Evolutionary conservation across 2,888 invertebrate species (phyloP).

Genomic region (Agrotis ipsilon): DNA sequence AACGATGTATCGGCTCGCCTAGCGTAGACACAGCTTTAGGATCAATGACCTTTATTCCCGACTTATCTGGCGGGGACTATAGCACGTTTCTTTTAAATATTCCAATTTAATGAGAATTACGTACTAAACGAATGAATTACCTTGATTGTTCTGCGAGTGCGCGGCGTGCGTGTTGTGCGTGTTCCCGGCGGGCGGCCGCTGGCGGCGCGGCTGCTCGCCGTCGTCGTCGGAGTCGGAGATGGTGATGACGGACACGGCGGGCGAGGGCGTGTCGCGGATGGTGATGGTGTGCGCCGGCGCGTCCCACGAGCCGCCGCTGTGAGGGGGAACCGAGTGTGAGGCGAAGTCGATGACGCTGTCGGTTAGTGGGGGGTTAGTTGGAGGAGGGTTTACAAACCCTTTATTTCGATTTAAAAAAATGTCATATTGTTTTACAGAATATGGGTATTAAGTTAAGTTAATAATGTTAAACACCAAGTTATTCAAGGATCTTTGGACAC

Average conservation of each 20-base stretch:
- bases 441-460: not conserved
- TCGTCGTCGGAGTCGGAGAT: conserved; percentile 97
- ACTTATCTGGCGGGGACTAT: too few species aligned
- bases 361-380: conserved; percentile 7
- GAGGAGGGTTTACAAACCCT: not conserved
- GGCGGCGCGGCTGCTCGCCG: conserved; percentile 71
- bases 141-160: conserved; percentile 74
- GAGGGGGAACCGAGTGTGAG: not conserved
- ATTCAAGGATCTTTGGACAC: too few species aligned
- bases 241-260: conserved; percentile 98
- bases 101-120: too few species aligned
- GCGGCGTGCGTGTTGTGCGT: conserved; percentile 49
- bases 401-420: too few species aligned
- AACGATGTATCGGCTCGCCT: too few species aligned
- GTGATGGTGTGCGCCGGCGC: conserved; percentile 96
- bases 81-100: too few species aligned
- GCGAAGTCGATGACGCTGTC: conserved; percentile 49
- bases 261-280: conserved; percentile 98
- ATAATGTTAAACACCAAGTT: too few species aligned
- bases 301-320: conserved; percentile 40
- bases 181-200: conserved; percentile 35
- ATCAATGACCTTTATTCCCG: too few species aligned
- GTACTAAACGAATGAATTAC: conserved; percentile 45
- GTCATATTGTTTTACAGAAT: not conserved
- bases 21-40: too few species aligned